A percentile compares a stretch with the other conserved stretches of the same genome.
Conservation (phyloP, 2,113 vertebrate species). For the Alaudala cheleensis region DNA sequence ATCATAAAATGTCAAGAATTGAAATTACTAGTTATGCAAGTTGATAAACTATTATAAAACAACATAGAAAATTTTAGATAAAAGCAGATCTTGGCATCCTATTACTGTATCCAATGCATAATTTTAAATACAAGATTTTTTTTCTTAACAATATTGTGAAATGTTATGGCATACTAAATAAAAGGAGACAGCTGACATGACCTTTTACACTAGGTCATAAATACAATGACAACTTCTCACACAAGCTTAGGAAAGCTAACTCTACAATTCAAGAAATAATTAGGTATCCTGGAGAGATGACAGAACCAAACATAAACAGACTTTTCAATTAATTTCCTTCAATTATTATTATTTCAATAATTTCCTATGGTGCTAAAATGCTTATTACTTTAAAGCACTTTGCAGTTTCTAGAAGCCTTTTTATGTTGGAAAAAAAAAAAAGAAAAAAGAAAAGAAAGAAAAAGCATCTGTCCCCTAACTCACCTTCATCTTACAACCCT, state of each 20-base stretch:
- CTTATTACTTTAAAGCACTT: not conserved
- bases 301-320: not conserved
- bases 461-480: not conserved
- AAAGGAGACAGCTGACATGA: not conserved
- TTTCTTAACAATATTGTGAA: not conserved
- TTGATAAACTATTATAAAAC: not conserved
- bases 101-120: not conserved
- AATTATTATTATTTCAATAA: not conserved
- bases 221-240: not conserved
- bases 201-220: not conserved
- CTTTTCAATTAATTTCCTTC: not conserved
- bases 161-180: not conserved
- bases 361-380: not conserved
- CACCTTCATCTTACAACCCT: not conserved
- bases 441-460: not conserved
- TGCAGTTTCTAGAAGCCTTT: not conserved
- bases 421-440: not conserved
- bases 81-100: not conserved
- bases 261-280: conserved; percentile 34
- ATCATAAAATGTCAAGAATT: not conserved
- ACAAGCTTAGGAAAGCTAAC: not conserved
- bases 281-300: conserved; percentile 33
- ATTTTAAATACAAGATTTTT: not conserved
- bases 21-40: not conserved
- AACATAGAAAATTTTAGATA: not conserved